phyloP scores from a whole-genome alignment of 2,797 vertebrate genomes.

The Phrynocephalus guinanensis region DNA sequence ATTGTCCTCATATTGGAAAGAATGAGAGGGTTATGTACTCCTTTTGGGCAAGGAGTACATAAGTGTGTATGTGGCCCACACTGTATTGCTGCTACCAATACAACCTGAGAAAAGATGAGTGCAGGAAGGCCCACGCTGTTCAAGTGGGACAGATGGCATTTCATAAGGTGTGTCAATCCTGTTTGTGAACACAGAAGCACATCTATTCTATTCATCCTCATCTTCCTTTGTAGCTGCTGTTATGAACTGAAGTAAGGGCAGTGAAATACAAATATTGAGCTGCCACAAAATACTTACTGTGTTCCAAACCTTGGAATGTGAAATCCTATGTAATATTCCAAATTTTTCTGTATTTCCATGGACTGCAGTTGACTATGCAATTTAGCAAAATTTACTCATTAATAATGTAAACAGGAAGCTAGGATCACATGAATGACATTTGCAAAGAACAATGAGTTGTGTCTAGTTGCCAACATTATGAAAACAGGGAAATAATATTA shows the following conservation, averaged over 20 bases:
- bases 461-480: constrained; percentile 12
- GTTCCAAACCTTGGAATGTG: background rate
- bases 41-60: too few species aligned
- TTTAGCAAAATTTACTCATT: background rate
- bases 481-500: background rate
- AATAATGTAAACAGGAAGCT: constrained; percentile 16
- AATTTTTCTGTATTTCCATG: background rate
- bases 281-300: background rate
- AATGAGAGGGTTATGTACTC: background rate
- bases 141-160: background rate
- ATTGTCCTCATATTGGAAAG: background rate
- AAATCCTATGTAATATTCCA: background rate
- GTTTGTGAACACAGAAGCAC: background rate
- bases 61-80: too few species aligned
- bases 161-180: background rate
- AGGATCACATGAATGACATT: background rate
- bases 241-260: background rate
- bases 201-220: background rate
- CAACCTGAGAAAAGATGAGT: background rate
- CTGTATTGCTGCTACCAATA: background rate
- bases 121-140: background rate
- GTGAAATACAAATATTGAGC: background rate
- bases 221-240: background rate
- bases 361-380: constrained; percentile 7
- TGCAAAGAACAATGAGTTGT: background rate